Conservation (phyloP, 2,113 vertebrate genomes). For the Bostrychus sinensis region DNA sequence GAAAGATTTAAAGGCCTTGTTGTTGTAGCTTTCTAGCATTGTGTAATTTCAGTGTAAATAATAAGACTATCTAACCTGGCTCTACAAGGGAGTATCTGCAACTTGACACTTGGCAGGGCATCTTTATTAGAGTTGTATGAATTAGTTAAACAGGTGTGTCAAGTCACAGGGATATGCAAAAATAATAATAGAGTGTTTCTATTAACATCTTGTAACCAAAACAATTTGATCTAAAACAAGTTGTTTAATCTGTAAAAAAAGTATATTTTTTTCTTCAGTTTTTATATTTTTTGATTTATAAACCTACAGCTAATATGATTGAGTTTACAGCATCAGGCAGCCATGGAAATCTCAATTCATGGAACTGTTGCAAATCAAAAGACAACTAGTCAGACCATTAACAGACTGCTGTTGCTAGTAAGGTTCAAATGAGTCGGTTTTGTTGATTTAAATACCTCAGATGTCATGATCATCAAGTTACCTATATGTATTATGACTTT, state of each 20-base stretch:
- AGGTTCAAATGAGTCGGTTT: background rate
- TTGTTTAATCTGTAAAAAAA: too few species aligned
- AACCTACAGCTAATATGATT: background rate
- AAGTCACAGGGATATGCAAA: background rate
- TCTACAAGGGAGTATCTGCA: background rate
- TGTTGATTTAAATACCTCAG: background rate
- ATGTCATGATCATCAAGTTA: too few species aligned
- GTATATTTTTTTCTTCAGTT: too few species aligned
- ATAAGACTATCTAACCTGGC: background rate
- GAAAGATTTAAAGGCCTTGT: too few species aligned
- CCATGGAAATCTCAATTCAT: background rate
- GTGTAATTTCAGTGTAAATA: background rate
- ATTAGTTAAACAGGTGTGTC: background rate
- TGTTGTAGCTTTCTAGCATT: background rate
- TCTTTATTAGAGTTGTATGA: background rate
- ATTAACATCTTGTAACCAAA: background rate
- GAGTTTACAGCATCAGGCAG: background rate
- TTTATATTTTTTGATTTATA: background rate
- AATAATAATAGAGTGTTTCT: background rate
- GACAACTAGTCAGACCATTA: background rate
- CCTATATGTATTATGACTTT: too few species aligned
- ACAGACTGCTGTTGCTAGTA: background rate
- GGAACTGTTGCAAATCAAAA: background rate
- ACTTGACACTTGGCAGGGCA: constrained; percentile 2
- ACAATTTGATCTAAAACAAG: background rate